Conservation (phyloP, 2,113 vertebrate species). For the Cochlearius cochlearius region DNA sequence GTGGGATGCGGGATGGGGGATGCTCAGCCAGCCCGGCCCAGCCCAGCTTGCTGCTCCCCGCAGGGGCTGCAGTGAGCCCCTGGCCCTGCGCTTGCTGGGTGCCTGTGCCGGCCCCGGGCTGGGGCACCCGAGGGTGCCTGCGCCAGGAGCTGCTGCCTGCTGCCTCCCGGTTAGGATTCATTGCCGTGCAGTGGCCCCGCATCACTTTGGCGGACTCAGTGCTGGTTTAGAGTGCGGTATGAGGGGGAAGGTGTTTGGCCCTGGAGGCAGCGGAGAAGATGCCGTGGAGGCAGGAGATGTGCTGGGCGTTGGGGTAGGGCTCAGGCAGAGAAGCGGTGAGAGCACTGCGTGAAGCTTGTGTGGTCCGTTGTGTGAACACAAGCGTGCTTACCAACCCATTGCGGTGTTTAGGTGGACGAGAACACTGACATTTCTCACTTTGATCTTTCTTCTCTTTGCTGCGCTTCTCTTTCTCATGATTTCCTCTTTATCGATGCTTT, state of each 20-base stretch:
- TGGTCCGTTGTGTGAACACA: neutral
- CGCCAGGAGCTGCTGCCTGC: neutral
- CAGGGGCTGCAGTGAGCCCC: neutral
- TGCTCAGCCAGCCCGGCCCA: neutral
- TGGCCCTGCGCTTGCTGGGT: neutral
- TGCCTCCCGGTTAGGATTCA: neutral
- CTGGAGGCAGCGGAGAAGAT: neutral
- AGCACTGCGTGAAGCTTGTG: neutral
- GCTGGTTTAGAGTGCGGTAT: neutral
- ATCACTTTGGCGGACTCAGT: neutral
- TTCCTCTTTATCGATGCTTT: neutral
- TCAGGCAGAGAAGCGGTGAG: neutral
- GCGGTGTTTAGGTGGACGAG: fast-evolving
- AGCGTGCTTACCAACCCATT: neutral
- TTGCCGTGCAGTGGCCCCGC: fast-evolving
- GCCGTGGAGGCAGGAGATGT: neutral
- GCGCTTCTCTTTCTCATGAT: neutral
- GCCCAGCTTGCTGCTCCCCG: fast-evolving
- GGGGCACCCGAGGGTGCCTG: neutral
- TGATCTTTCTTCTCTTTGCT: neutral
- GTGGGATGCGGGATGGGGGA: neutral
- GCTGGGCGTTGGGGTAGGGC: neutral
- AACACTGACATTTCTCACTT: neutral
- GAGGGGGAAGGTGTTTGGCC: no score
- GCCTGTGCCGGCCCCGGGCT: fast-evolving